Base-by-base conservation (phyloP, 2,888 invertebrate genomes). In the Malachius bipustulatus region DNA sequence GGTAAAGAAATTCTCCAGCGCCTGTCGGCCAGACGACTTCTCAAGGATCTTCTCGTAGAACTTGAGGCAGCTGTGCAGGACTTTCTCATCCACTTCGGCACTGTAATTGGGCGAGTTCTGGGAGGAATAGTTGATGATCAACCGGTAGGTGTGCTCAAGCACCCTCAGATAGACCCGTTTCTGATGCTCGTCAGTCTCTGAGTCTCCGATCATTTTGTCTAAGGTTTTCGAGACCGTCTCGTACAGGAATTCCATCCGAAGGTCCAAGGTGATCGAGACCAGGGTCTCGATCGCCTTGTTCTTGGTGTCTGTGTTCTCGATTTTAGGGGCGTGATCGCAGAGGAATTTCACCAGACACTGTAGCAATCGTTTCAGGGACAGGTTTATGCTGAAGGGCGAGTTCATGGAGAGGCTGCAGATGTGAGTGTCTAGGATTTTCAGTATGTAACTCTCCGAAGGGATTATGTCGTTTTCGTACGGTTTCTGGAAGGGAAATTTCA, bases 31-130 rank as follows among this genome's bases (percentile, higher is more conserved):
- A 0, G 82, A 73, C 0, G 81, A 72, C 41, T 83, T 83, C 35
- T 90, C 89, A 13, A 93, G 59, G 44, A 89, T 75, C 50, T 78
- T 78, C 56, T 89, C 88, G 75, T 91, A 82, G 52, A 88, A 90
- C 49, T 79, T 81, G 13, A 88, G 67, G 64, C 83, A 74, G 42
- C 75, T 73, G 41, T 74, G 71, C 27, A 75, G 54, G 31, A 74
- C 70, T 44, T 71, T 71, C 46, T 77, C 78, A 49, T 75, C 71
- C 9, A 79, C 52, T 27, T 55, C 46, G 2, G 50, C 45, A 32
- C 49, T 51, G 19, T 49, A 49, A 26, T 35, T 42, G 12, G 40
- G 36, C 3, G 42, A 42, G 12, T 41, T 41, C 6, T 39, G 41
- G 16, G 46, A 42, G 0, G 75, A 69, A 46, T 73, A 76, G 50